Base-by-base conservation (phyloP, 2,113 vertebrate genomes). In the Macaca fascicularis region DNA sequence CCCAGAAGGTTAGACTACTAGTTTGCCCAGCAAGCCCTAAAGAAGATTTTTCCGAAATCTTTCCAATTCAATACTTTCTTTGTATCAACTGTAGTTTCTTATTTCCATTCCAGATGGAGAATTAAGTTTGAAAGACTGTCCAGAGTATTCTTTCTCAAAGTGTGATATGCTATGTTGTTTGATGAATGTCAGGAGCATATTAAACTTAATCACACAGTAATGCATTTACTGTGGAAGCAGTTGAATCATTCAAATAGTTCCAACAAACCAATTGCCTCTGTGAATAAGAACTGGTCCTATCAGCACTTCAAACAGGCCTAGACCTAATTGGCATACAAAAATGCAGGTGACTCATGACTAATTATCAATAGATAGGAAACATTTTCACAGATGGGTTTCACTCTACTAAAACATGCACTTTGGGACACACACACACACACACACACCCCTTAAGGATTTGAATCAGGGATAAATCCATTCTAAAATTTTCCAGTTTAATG, bases 41-140 rank as follows among this genome's bases (percentile, higher is more conserved):
- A 94, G 57, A 94, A 35, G 52, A 55, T 75, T 97, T 98, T 93
- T 93, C 48, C 69, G 16, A 97, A 96, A 93, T 95, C 57, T 50
- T 95, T 82, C 83, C 67, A 84, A 92, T 50, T 97, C 93, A 94
- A 90, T 95, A 89, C 92, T 79, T 96, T 72, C 96, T 96, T 96
- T 97, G 91, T 95, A 94, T 90, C 90, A 96, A 69, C 59, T 90
- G 92, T 90, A 93, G 50, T 97, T 96, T 97, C 93, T 97, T 93
- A 97, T 96, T 96, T 92, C 78, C 92, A 96, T 64, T 93, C 48
- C 59, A 78, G 14, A 79, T 90, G 27, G 69, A 97, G 75, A 97
- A 96, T 80, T 95, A 83, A 94, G 75, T 98, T 97, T 96, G 96
- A 98, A 98, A 97, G 88, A 75, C 76, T 87, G 75, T 95, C 64